phyloP scores from a whole-genome alignment of 2,113 vertebrate genomes.

The Chlamydotis undulata region DNA sequence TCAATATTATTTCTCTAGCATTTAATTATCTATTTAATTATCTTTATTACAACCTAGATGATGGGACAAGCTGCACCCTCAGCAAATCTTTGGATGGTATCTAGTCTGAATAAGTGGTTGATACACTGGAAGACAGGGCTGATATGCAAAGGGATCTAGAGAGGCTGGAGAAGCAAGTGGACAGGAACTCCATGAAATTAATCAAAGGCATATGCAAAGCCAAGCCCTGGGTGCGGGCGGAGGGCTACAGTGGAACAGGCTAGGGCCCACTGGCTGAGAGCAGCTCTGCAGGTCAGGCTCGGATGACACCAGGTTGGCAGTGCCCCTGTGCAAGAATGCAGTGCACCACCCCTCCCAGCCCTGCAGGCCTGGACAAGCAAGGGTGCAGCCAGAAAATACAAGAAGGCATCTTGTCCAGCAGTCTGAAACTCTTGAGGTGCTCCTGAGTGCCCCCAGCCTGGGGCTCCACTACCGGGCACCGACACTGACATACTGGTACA shows the following conservation, averaged over 20 bases:
- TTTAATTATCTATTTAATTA: neutral
- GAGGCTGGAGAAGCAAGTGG: neutral
- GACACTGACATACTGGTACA: accelerated
- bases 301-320: accelerated
- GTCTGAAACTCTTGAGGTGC: accelerated
- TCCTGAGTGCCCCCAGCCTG: neutral
- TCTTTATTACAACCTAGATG: neutral
- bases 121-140: neutral
- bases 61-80: neutral
- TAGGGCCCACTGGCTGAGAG: accelerated
- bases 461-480: accelerated
- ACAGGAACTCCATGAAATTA: neutral
- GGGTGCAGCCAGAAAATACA: neutral
- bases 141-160: neutral
- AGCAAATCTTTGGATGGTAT: neutral
- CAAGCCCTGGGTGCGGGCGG: accelerated
- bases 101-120: neutral
- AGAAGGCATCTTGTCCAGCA: neutral
- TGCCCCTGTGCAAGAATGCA: accelerated
- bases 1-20: neutral
- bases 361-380: neutral
- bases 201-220: neutral
- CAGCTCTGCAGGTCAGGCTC: neutral
- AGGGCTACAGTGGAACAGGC: neutral
- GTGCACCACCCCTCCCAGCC: accelerated